Percentiles rank a stretch among this genome's conserved stretches.
Evolutionary conservation across 2,797 vertebrate species (phyloP).

Genomic region (Gadopsis marmoratus): DNA sequence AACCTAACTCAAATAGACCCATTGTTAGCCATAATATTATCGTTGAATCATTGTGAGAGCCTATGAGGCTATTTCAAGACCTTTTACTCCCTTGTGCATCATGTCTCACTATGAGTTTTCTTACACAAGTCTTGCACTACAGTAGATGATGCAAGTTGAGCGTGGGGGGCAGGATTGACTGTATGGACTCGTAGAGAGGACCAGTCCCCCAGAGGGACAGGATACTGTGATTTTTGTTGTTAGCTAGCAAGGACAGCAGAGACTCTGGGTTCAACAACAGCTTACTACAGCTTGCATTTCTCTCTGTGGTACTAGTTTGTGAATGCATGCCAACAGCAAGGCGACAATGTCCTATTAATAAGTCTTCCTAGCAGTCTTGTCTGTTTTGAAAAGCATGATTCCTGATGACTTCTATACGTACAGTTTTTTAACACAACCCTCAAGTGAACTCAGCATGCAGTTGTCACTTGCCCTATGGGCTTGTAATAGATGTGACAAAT

Average conservation of each 20-base stretch:
- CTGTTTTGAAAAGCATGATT: conserved; percentile 28
- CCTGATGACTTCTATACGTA: conserved; percentile 19
- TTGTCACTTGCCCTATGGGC: conserved; percentile 25
- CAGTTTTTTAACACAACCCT: conserved; percentile 23
- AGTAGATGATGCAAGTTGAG: conserved; percentile 57
- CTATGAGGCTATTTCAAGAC: conserved; percentile 24
- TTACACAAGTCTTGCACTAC: conserved; percentile 49
- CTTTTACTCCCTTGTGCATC: background rate
- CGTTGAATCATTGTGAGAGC: conserved; percentile 12
- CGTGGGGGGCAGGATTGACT: conserved; percentile 25
- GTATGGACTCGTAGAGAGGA: conserved; percentile 34
- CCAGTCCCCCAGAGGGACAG: conserved; percentile 28
- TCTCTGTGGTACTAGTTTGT: conserved; percentile 26
- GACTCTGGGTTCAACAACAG: conserved; percentile 31
- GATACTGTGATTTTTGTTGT: conserved; percentile 46
- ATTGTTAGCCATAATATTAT: conserved; percentile 1
- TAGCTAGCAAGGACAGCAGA: conserved; percentile 36
- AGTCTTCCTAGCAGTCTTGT: background rate
- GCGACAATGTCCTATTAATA: conserved; percentile 14
- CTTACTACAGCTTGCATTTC: conserved; percentile 11
- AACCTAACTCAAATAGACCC: conserved; percentile 20
- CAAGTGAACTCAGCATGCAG: conserved; percentile 52
- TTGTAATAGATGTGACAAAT: conserved; percentile 34
- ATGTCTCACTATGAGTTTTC: conserved; percentile 27
- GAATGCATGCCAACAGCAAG: conserved; percentile 35